These are phyloP conservation scores for Tachyglossus aculeatus DNA, from an alignment of 2,797 vertebrate species.

Conservation along the genomic window DNA sequence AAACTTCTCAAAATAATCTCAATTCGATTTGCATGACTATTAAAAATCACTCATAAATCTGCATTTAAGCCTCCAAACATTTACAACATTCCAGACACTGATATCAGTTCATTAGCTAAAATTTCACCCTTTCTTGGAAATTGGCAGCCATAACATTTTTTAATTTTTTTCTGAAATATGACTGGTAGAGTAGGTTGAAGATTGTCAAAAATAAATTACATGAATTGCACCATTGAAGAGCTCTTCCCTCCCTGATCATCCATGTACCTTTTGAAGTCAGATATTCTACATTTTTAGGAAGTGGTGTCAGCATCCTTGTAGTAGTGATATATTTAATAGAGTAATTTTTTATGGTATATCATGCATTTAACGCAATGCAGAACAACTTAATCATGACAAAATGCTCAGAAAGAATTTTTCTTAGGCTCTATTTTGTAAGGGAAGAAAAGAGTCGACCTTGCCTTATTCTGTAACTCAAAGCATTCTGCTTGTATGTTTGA, in stretches of 20 bases:
- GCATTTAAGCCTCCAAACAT: no score
- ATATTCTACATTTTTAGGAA: neutral
- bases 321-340: constrained; percentile 2
- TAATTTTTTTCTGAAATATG: constrained; percentile 4
- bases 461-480: constrained; percentile 2
- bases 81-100: no score
- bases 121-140: no score
- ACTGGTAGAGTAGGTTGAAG: neutral
- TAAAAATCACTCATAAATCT: no score
- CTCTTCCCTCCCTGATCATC: no score
- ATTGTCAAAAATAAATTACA: neutral
- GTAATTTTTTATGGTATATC: constrained; percentile 10
- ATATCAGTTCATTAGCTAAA: no score
- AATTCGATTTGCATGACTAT: no score
- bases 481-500: constrained; percentile 12
- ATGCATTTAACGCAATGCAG: constrained; percentile 7
- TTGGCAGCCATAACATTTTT: neutral
- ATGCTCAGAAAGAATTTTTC: neutral
- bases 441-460: neutral
- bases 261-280: neutral
- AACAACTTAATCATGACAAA: constrained; percentile 16
- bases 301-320: neutral
- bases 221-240: no score
- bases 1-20: no score
- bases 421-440: neutral